Evolutionary conservation across 2,888 invertebrate species (phyloP), one percentile per base, ranked within the genome.

Genomic region (Apocheima hispidaria): DNA sequence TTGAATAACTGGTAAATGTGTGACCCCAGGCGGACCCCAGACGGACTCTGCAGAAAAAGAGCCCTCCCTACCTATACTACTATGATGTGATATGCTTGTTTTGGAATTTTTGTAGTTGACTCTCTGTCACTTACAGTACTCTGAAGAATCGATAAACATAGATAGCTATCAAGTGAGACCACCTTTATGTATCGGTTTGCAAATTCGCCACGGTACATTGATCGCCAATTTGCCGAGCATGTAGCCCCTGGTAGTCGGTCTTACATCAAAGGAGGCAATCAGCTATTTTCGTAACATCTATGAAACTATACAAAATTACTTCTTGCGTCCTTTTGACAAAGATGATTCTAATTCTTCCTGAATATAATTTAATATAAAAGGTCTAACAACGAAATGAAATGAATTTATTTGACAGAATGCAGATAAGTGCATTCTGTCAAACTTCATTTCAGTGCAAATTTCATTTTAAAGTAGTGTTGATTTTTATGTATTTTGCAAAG

Each of bases 181-280:
- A 48, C 56, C 55, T 56, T 52, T 56, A 56, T 52, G 56, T 63
- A 65, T 60, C 38, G 66, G 63, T 59, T 66, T 66, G 66, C 65
- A 60, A 69, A 66, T 61, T 65, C 48, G 58, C 65, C 62, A 51
- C 57, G 49, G 59, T 62, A 70, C 70, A 70, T 57, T 60, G 70
- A 70, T 70, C 68, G 65, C 63, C 68, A 66, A 70, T 70, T 70
- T 68, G 63, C 63, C 57, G 49, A 61, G 40, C 68, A 58, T 65
- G 68, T 66, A 56, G 33, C 40, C 46, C 28, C 21, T 53, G 54
- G 50, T 20, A 49, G 49, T 43, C 21, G 54, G 49, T 48, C 23
- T 49, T 20, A 55, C 44, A 55, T 60, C 56, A 56, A 56, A 60
- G 46, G 51, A 48, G 16, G 20, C 20, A 30, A 52, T 48, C n/a